Conservation (phyloP, 2,888 invertebrate species). For the Tuberolachnus salignus region DNA sequence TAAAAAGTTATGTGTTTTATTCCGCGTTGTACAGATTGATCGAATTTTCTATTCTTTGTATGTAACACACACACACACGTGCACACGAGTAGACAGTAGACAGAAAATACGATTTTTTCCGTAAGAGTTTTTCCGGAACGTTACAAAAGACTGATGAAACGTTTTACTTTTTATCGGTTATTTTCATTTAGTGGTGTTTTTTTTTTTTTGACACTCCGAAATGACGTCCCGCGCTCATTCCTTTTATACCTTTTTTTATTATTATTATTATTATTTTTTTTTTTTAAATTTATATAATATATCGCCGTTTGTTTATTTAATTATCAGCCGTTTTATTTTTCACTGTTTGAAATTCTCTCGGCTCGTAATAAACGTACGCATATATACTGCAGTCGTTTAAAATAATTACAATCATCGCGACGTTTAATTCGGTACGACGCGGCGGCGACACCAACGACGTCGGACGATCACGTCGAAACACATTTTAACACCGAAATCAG, state of each 20-base stretch:
- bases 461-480: too few relatives aligned
- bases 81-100: neutral
- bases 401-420: neutral
- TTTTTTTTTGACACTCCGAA: neutral
- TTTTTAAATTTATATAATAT: neutral
- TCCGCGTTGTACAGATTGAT: too few relatives aligned
- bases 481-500: too few relatives aligned
- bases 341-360: slow-evolving; percentile 2
- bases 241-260: too few relatives aligned
- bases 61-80: neutral
- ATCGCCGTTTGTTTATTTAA: slow-evolving; percentile 7
- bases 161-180: slow-evolving; percentile 3
- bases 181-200: too few relatives aligned
- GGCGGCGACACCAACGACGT: too few relatives aligned
- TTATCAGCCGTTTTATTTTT: neutral
- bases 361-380: slow-evolving; percentile 1
- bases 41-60: neutral
- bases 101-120: neutral
- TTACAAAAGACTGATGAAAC: neutral
- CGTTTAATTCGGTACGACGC: too few relatives aligned
- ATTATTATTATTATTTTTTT: too few relatives aligned
- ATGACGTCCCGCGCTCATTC: too few relatives aligned
- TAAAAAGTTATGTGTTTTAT: too few relatives aligned
- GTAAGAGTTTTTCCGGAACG: too few relatives aligned
- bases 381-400: neutral